Conservation (phyloP, 2,113 vertebrate genomes). For the Ictalurus punctatus region DNA sequence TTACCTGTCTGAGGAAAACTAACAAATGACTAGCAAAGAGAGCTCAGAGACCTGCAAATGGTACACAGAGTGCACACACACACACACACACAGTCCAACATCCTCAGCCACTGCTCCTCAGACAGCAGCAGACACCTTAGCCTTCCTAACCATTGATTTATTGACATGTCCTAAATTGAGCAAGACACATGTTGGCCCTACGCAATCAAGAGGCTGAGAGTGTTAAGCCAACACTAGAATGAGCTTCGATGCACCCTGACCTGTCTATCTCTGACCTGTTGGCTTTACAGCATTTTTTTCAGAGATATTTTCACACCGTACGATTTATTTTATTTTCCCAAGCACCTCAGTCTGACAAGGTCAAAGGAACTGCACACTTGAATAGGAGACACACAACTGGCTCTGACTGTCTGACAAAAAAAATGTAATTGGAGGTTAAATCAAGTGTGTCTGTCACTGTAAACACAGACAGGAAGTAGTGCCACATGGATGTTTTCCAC, state of each 20-base stretch:
- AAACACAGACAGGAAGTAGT: conserved; percentile 1
- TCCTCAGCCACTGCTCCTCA: not conserved
- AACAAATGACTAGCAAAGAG: conserved; percentile 32
- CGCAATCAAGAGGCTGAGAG: conserved; percentile 1
- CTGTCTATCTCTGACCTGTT: not conserved
- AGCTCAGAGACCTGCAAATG: not conserved
- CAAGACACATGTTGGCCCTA: not conserved
- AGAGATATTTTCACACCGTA: conserved; percentile 11
- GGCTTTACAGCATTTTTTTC: not conserved
- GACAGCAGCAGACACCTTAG: conserved; percentile 21
- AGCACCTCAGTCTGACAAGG: conserved; percentile 4
- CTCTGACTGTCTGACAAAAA: conserved; percentile 28
- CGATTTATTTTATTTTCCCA: conserved; percentile 11
- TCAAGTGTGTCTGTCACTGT: conserved; percentile 17
- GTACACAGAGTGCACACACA: not conserved
- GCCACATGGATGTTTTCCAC: not conserved
- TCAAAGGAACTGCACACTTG: not conserved
- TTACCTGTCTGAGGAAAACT: conserved; percentile 14
- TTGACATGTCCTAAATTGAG: conserved; percentile 39
- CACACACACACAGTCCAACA: not conserved
- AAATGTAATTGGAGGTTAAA: conserved; percentile 19
- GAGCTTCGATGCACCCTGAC: not conserved
- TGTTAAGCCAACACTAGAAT: conserved; percentile 34
- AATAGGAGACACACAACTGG: conserved; percentile 38
- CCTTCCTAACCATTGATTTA: conserved; percentile 34